A percentile compares a stretch with the other conserved stretches of the same genome.
Evolutionary conservation across 2,888 invertebrate genomes (phyloP).

Genomic region (Patella caerulea): DNA sequence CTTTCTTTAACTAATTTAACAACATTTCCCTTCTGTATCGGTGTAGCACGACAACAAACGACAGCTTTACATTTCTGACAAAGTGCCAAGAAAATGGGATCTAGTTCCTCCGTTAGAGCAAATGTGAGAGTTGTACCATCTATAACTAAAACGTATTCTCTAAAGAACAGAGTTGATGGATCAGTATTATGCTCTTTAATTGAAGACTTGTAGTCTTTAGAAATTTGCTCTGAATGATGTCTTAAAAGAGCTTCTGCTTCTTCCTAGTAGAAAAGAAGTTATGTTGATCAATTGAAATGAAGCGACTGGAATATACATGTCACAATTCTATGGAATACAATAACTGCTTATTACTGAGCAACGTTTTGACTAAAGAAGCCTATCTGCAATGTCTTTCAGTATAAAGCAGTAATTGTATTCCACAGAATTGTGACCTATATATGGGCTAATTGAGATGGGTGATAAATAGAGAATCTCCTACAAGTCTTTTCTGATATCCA

Average conservation of each 20-base stretch:
- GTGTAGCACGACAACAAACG: slow-evolving; percentile 92
- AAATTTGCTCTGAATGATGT: slow-evolving; percentile 78
- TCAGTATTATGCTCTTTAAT: background rate
- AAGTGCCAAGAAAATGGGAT: slow-evolving; percentile 85
- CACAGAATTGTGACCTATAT: no score
- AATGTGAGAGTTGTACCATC: slow-evolving; percentile 94
- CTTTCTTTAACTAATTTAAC: slow-evolving; percentile 90
- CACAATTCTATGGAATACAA: no score
- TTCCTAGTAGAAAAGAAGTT: slow-evolving; percentile 73
- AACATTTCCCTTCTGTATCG: slow-evolving; percentile 84
- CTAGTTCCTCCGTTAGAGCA: slow-evolving; percentile 83
- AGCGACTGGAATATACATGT: no score
- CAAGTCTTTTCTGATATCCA: no score
- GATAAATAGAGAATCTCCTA: no score
- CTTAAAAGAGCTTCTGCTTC: slow-evolving; percentile 81
- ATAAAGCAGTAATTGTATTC: no score
- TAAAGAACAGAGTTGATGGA: slow-evolving; percentile 14
- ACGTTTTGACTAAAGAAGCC: no score
- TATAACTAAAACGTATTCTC: slow-evolving; percentile 82
- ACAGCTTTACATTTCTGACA: slow-evolving; percentile 89
- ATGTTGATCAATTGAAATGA: no score
- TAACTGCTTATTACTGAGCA: no score
- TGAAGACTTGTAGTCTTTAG: slow-evolving; percentile 16
- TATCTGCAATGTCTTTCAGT: no score
- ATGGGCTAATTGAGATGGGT: no score